Evolutionary conservation across 2,888 invertebrate species (phyloP).

Genomic region (Dynastes hyllus): DNA sequence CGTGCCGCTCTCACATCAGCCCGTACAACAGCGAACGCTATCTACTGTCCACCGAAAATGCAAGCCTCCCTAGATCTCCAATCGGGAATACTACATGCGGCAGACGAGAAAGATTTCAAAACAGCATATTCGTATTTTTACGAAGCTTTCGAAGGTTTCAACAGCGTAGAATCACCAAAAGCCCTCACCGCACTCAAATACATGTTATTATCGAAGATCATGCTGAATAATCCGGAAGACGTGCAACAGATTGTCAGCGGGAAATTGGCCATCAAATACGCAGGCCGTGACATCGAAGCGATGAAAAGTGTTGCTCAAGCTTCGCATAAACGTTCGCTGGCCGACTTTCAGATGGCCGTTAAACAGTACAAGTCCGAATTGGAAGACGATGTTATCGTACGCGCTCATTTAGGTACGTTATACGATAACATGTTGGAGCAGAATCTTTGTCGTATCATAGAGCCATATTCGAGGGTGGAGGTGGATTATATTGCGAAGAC

Average conservation of each 20-base stretch:
- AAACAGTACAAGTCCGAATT: constrained; percentile 91
- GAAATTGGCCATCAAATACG: constrained; percentile 97
- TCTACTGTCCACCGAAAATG: constrained; percentile 99
- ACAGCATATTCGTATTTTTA: constrained; percentile 99
- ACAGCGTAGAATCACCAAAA: constrained; percentile 93
- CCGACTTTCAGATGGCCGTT: constrained; percentile 95
- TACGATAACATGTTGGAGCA: constrained; percentile 99
- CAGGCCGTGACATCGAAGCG: constrained; percentile 96
- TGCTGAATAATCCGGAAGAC: constrained; percentile 97
- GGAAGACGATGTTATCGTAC: constrained; percentile 96
- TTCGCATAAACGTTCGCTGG: constrained; percentile 96
- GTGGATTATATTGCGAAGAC: constrained; percentile 92
- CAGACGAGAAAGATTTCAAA: constrained; percentile 99
- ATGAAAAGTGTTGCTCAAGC: constrained; percentile 98
- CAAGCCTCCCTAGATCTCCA: constrained; percentile 98
- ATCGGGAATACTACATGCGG: constrained; percentile 98
- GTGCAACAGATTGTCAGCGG: constrained; percentile 96
- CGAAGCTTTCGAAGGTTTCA: constrained; percentile 99
- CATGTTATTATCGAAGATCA: constrained; percentile 99
- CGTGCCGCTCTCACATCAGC: constrained; percentile 98
- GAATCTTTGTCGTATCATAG: constrained; percentile 98
- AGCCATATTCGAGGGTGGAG: constrained; percentile 98
- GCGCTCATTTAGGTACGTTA: constrained; percentile 96
- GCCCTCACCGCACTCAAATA: constrained; percentile 98
- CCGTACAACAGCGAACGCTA: constrained; percentile 99